phyloP scores from a whole-genome alignment of 2,113 vertebrate species.

The Laticauda colubrina region DNA sequence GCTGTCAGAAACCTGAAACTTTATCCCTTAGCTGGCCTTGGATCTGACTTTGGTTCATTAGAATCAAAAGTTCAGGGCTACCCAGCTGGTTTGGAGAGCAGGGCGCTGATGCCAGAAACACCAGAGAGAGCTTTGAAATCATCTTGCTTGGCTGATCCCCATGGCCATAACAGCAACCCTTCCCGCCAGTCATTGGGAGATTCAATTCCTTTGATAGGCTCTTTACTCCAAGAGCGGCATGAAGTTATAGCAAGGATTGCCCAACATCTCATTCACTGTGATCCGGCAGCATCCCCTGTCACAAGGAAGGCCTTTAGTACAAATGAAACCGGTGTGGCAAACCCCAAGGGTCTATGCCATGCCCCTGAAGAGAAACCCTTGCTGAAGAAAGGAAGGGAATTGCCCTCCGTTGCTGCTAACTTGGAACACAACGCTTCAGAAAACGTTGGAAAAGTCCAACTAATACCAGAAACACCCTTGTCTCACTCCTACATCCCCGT shows the following conservation, averaged over 20 bases:
- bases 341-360: conserved; percentile 77
- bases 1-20: conserved; percentile 80
- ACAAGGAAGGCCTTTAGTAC: conserved; percentile 75
- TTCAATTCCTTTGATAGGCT: conserved; percentile 90
- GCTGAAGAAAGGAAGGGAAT: conserved; percentile 83
- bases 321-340: conserved; percentile 62
- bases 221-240: conserved; percentile 92
- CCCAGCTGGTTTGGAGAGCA: conserved; percentile 68
- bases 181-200: conserved; percentile 75
- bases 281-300: conserved; percentile 82
- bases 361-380: conserved; percentile 72
- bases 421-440: conserved; percentile 57
- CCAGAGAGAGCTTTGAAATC: conserved; percentile 83
- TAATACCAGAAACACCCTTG: conserved; percentile 45
- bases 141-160: conserved; percentile 77
- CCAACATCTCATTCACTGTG: conserved; percentile 94
- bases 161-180: conserved; percentile 65
- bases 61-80: conserved; percentile 73
- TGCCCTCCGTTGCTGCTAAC: conserved; percentile 46
- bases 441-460: conserved; percentile 66
- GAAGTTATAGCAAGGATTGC: conserved; percentile 97
- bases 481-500: conserved; percentile 56
- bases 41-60: conserved; percentile 67
- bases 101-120: conserved; percentile 70
- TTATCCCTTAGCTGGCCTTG: conserved; percentile 70